Evolutionary conservation across 1,140 invertebrate genomes (phyloP), one percentile per base, ranked within the genome.

Genomic region (Pachypeltis micranthus): DNA sequence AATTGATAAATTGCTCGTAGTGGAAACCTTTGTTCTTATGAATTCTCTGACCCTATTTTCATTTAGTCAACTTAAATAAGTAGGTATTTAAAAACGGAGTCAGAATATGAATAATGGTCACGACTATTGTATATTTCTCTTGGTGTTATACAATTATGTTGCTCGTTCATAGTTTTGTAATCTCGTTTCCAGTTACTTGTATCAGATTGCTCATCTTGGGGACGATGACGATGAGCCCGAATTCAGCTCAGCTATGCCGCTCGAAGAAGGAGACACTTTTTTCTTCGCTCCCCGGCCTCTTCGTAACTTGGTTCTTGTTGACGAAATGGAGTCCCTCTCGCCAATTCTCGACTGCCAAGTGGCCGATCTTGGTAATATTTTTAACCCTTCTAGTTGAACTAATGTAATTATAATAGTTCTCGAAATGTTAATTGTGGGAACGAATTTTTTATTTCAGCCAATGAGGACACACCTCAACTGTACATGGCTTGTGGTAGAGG

Each of bases 191-290:
- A 97, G 93, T 75, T 95, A 95, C 71, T 74, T 99, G 0, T 99
- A 99, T 72, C 96, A 99, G 83, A 99, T 99, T 74, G 94, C 96
- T 16, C 93, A 98, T 76, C 80, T 99, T 65, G 97, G 96, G 28
- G 97, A 99, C 79, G 95, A 98, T 74, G 96, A 99, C 76, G 96
- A 98, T 76, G 96, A 99, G 71, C 93, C 96, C 2, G 95, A 98
- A 75, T 99, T 99, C 72, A 98, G 93, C 74, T 98, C 94, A 51
- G 92, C 91, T 12, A 97, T 97, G 89, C 95, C 94, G 1, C 74
- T 99, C 34, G 96, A 98, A 75, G 96, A 99, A 75, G 96, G 95
- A 2, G 96, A 99, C 69, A 98, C 96, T 2, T 99, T 99, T 74
- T 98, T 99, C 79, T 99, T 99, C 79, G 93, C 92, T 4, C 94